Conservation (phyloP, 2,888 invertebrate species). For the Craniophora ligustri region DNA sequence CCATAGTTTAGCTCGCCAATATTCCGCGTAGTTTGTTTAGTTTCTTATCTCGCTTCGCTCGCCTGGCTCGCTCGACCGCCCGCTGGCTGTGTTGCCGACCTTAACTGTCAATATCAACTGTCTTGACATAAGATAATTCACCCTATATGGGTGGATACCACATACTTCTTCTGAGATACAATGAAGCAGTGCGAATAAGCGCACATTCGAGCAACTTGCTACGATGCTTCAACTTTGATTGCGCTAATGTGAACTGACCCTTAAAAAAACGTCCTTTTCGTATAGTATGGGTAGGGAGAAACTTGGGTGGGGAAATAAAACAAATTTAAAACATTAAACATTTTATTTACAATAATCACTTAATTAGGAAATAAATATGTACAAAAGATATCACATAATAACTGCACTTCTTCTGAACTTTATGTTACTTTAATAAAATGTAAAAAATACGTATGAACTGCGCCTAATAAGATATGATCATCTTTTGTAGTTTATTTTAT, state of each 20-base stretch:
- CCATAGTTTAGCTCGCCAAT: background rate
- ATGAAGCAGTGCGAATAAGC: too few species aligned
- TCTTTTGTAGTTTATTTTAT: slow-evolving; percentile 5
- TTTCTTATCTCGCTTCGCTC: background rate
- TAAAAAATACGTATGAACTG: slow-evolving; percentile 5
- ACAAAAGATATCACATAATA: slow-evolving; percentile 72
- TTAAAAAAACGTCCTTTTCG: too few species aligned
- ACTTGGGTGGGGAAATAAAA: slow-evolving; percentile 25
- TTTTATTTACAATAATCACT: slow-evolving; percentile 73
- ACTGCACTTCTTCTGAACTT: slow-evolving; percentile 47
- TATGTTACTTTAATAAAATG: background rate
- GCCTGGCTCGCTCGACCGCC: background rate
- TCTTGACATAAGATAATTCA: too few species aligned
- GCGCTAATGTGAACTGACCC: too few species aligned
- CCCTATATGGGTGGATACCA: too few species aligned
- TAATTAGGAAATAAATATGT: slow-evolving; percentile 74
- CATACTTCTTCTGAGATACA: too few species aligned
- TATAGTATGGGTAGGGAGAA: background rate
- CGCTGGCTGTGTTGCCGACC: background rate
- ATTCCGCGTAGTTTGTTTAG: background rate
- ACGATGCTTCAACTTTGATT: too few species aligned
- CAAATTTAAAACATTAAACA: slow-evolving; percentile 60
- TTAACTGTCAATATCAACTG: too few species aligned
- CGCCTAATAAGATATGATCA: background rate
- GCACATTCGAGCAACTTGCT: too few species aligned